Base-by-base conservation (phyloP, 2,888 invertebrate genomes). In the Acronicta alni region DNA sequence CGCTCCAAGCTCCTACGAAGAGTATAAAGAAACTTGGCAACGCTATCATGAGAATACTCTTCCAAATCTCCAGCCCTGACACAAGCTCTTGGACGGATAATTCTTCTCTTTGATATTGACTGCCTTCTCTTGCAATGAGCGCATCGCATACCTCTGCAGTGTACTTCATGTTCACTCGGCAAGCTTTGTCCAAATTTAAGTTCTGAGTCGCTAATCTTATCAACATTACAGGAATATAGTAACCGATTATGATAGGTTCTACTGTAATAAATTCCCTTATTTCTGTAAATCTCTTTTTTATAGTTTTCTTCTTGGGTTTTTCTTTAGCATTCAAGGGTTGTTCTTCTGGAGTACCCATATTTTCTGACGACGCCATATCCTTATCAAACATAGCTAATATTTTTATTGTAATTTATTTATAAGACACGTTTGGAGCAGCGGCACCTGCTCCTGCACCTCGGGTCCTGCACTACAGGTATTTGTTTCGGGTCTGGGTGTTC, bases 151-250 rank as follows among this genome's bases (percentile, higher is more conserved):
- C 95, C 54, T 94, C 90, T 49, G 96, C 95, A 0, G 96, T 94
- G 81, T 96, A 97, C 0, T 92, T 93, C 80, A 97, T 92, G 81
- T 98, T 98, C 0, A 98, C 97, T 17, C 97, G 91, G 79, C 98
- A 98, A 0, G 97, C 97, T 89, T 98, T 98, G 82, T 97, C 97
- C 73, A 98, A 91, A 87, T 97, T 97, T 17, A 98, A 88, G 87
- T 98, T 98, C 88, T 97, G 97, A 6, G 97, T 97, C 3, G 97
- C 97, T 55, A 98, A 85, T 63, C 96, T 95, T 0, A 97, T 96
- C n/a, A 96, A 79, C 0, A 95, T 94, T 67, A 95, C 95, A 2
- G 96, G 96, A 67, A 96, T 89, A 0, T 96, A 95, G 76, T 95
- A 96, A 56, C 95, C 95, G 2, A 95, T 94, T 47, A 96, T 80